Conservation (phyloP, 1,140 invertebrate genomes). For the Cepaea nemoralis region DNA sequence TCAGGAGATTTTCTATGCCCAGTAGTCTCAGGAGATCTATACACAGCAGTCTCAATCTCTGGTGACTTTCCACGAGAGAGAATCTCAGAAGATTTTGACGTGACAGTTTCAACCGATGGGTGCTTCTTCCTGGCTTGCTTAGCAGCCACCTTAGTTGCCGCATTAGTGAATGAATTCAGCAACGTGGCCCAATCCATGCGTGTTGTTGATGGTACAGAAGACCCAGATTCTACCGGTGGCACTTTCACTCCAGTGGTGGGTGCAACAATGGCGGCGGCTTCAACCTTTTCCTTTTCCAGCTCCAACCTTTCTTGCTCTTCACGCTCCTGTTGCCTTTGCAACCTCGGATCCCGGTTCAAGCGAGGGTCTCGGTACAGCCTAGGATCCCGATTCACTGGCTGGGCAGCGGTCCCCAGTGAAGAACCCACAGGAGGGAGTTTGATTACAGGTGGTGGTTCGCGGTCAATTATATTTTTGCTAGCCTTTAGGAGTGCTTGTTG, state of each 20-base stretch:
- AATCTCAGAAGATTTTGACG: too few relatives aligned
- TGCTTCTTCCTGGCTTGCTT: conserved; percentile 1
- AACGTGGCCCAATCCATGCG: conserved; percentile 32
- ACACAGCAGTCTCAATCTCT: too few relatives aligned
- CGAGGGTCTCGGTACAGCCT: conserved; percentile 25
- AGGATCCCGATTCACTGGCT: conserved; percentile 9
- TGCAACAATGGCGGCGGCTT: not conserved
- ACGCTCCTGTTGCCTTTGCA: conserved; percentile 22
- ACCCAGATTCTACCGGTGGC: not conserved
- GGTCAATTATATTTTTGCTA: conserved; percentile 18
- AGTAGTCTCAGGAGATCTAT: too few relatives aligned
- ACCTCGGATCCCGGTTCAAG: conserved; percentile 24
- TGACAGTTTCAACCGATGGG: not conserved
- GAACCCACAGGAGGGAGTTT: conserved; percentile 15
- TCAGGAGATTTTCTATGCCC: too few relatives aligned
- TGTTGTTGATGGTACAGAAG: not conserved
- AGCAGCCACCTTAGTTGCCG: conserved; percentile 21
- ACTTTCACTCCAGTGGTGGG: not conserved
- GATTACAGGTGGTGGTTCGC: conserved; percentile 30
- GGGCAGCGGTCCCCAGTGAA: not conserved
- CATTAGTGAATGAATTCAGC: conserved; percentile 22
- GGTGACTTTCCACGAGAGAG: too few relatives aligned
- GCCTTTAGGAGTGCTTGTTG: conserved; percentile 5
- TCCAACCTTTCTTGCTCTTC: conserved; percentile 18
- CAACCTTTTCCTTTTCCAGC: conserved; percentile 9